A percentile compares a stretch with the other conserved stretches of the same genome.
Conservation (phyloP, 2,888 invertebrate species). For the Cyrtodaria siliqua region DNA sequence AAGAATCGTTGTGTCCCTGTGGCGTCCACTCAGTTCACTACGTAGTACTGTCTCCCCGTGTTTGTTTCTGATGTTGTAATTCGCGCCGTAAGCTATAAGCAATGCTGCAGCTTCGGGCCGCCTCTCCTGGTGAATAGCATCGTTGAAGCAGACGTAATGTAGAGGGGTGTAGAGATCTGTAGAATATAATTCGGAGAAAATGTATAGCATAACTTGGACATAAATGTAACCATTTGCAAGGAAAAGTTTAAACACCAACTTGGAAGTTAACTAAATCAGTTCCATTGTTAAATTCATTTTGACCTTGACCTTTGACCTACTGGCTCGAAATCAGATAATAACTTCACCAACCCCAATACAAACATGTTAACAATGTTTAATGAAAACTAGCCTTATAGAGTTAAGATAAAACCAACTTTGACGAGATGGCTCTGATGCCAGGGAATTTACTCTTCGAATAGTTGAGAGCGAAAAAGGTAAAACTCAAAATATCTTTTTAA, state of each 20-base stretch:
- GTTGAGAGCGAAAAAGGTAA: too few relatives aligned
- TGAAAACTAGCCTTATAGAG: too few relatives aligned
- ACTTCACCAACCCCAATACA: too few relatives aligned
- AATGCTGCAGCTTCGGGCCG: slow-evolving; percentile 81
- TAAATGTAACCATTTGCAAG: not conserved
- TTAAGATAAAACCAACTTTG: too few relatives aligned
- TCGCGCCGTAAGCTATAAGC: slow-evolving; percentile 83
- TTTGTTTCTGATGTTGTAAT: slow-evolving; percentile 77
- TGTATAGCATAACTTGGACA: not conserved
- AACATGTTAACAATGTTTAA: too few relatives aligned
- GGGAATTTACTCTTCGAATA: too few relatives aligned
- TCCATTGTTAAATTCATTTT: too few relatives aligned
- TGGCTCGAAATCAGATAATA: too few relatives aligned
- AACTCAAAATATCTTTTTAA: too few relatives aligned
- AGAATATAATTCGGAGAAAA: too few relatives aligned
- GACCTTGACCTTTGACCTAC: too few relatives aligned
- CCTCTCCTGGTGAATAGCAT: slow-evolving; percentile 73
- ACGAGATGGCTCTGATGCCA: too few relatives aligned
- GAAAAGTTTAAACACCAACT: not conserved
- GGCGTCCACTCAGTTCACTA: slow-evolving; percentile 75
- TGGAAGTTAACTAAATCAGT: not conserved
- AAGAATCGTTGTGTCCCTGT: slow-evolving; percentile 65
- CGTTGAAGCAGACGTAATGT: slow-evolving; percentile 83
- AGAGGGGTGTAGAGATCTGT: slow-evolving; percentile 78
- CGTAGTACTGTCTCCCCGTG: slow-evolving; percentile 77